Evolutionary conservation across 2,888 invertebrate species (phyloP).

Genomic region (Steinernema hermaphroditum): DNA sequence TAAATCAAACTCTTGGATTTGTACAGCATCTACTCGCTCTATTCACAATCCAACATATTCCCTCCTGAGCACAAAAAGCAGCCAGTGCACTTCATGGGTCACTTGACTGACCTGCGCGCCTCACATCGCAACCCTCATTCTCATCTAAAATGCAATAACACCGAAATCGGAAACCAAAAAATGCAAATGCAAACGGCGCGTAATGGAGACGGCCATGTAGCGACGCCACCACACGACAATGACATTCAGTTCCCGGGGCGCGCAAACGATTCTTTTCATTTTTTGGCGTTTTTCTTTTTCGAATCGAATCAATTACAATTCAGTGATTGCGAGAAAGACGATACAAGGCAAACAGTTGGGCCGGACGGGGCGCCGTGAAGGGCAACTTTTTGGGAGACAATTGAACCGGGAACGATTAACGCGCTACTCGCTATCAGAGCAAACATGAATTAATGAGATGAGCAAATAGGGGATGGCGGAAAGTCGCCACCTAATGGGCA

Average conservation of each 20-base stretch:
- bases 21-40: no score
- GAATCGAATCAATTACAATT: constrained; percentile 7
- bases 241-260: background rate
- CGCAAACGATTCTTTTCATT: background rate
- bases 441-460: constrained; percentile 12
- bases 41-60: no score
- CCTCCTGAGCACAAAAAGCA: no score
- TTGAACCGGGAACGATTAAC: constrained; percentile 8
- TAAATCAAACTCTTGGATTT: no score
- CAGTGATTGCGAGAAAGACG: background rate
- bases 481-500: background rate
- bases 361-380: no score
- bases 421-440: background rate
- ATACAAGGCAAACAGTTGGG: background rate
- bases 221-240: background rate
- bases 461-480: background rate
- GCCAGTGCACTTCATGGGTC: constrained; percentile 2
- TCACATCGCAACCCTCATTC: background rate
- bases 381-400: background rate
- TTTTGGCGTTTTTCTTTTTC: background rate
- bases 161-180: constrained; percentile 6
- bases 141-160: constrained; percentile 20
- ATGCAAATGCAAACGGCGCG: constrained; percentile 11
- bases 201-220: background rate
- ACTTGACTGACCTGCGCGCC: background rate